Conservation (phyloP, 2,797 vertebrate genomes). For the Gymnothorax javanicus region DNA sequence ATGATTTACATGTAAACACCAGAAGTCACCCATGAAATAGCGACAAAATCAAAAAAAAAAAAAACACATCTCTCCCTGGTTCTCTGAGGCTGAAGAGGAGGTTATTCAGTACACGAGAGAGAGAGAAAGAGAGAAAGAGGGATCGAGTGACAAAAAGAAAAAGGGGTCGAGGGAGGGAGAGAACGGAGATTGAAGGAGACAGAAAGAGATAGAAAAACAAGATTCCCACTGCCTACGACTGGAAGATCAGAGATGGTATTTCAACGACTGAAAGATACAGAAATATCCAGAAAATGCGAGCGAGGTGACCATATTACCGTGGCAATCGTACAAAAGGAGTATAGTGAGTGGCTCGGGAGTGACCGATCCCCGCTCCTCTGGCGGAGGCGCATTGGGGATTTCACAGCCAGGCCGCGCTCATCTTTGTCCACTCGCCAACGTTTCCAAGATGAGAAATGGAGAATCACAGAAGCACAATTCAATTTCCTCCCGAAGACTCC, state of each 20-base stretch:
- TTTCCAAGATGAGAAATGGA: neutral
- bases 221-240: conserved; percentile 53
- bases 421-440: conserved; percentile 9
- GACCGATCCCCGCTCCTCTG: conserved; percentile 42
- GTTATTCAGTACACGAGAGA: neutral
- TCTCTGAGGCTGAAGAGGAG: conserved; percentile 20
- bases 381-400: conserved; percentile 26
- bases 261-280: conserved; percentile 60
- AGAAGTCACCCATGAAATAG: conserved; percentile 34
- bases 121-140: neutral
- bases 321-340: conserved; percentile 59
- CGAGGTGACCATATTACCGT: conserved; percentile 52
- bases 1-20: neutral
- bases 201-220: conserved; percentile 23
- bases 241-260: conserved; percentile 55
- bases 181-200: no score
- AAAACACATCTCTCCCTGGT: neutral
- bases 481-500: neutral
- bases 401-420: neutral
- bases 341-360: conserved; percentile 34
- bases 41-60: conserved; percentile 30
- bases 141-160: neutral
- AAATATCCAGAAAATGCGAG: conserved; percentile 52
- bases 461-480: neutral
- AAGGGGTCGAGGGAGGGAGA: neutral